Conservation (phyloP, 2,113 vertebrate genomes). For the Campylomormyrus numenius region DNA sequence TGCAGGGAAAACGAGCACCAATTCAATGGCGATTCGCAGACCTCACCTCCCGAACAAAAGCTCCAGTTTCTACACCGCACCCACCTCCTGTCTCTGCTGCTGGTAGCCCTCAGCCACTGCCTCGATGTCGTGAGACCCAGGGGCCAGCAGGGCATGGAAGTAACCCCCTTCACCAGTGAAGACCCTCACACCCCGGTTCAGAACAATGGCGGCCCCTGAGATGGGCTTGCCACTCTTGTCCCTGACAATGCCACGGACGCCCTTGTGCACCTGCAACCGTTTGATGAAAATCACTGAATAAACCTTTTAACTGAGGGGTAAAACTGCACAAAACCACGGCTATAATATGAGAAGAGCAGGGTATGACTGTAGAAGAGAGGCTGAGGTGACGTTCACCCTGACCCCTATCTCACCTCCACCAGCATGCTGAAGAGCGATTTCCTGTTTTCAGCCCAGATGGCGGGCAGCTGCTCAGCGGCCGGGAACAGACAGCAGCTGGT, state of each 20-base stretch:
- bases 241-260: slow-evolving; percentile 79
- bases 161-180: slow-evolving; percentile 76
- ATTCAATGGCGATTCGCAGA: neutral
- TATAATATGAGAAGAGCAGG: neutral
- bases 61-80: neutral
- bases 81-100: slow-evolving; percentile 77
- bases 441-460: slow-evolving; percentile 85
- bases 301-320: neutral
- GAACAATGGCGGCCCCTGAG: slow-evolving; percentile 73
- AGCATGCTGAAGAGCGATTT: slow-evolving; percentile 90
- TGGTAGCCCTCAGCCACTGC: slow-evolving; percentile 84
- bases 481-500: slow-evolving; percentile 91
- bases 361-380: neutral
- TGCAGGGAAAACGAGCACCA: slow-evolving; percentile 40
- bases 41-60: neutral
- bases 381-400: neutral
- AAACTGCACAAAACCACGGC: neutral
- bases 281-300: neutral
- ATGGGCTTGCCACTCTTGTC: slow-evolving; percentile 85
- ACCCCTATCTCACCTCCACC: slow-evolving; percentile 72
- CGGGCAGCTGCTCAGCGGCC: slow-evolving; percentile 67
- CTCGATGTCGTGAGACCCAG: slow-evolving; percentile 81
- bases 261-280: slow-evolving; percentile 80
- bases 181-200: slow-evolving; percentile 76
- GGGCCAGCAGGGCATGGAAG: slow-evolving; percentile 82